Evolutionary conservation across 2,888 invertebrate species (phyloP), one percentile per base, ranked within the genome.

Genomic region (Trissolcus japonicus): DNA sequence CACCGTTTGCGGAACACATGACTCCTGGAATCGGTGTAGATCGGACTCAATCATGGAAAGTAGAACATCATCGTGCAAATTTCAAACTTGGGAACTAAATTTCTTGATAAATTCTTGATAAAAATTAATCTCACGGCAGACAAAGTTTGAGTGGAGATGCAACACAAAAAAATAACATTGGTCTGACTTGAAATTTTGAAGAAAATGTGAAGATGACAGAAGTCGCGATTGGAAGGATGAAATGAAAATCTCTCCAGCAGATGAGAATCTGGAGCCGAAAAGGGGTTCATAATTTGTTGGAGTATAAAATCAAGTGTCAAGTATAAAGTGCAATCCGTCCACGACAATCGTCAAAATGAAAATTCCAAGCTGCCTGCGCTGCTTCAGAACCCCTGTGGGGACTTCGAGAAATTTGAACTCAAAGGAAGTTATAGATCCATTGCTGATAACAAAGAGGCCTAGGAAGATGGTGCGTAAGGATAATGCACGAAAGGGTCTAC

Each of bases 361-460:
- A 81, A 81, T 86, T 51, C 83, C 85, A 50, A 72, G 80, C 57
- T 86, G 86, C 75, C 82, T 86, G 16, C 82, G 80, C 54, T 86
- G 86, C 74, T 78, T 85, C 21, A 75, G 80, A 17, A 79, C 73
- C 25, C 80, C 83, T 41, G 80, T 80, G 29, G 60, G 57, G 55
- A 54, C 56, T 9, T 60, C 59, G 50, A 66, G 57, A 40, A 73
- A 29, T 57, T 61, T 71, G 69, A 76, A 73, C 53, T 60, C 68
- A 54, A 73, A 65, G 61, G 83, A 84, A 35, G 80, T 76, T 9
- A 82, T 81, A 16, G 83, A 87, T 79, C 87, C 87, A 3, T 76
- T 88, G 41, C 81, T 86, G 25, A 84, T 83, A 46, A 86, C 86
- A 25, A 87, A 85, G 67, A 80, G 83, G 0, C 85, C 87, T 56